These are phyloP conservation scores for Bovichtus diacanthus DNA, from an alignment of 2,797 vertebrate genomes.

Conservation along the genomic window DNA sequence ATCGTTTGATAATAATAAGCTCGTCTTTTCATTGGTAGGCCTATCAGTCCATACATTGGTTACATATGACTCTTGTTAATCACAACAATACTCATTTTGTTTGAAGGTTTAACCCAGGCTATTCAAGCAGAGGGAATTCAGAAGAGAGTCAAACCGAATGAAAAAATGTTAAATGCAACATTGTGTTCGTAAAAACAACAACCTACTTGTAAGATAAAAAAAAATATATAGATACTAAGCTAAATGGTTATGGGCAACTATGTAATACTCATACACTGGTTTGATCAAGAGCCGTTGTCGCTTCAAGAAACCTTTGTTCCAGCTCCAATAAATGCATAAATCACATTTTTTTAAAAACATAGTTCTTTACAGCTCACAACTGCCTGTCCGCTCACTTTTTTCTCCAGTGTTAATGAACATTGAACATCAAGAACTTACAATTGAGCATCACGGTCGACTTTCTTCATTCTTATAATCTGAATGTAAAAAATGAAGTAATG, in stretches of 20 bases:
- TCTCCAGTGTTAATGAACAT: not conserved
- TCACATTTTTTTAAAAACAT: not conserved
- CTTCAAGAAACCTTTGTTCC: not conserved
- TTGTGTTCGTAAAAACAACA: too few species aligned
- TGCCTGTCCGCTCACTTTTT: not conserved
- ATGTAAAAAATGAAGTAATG: not conserved
- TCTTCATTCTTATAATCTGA: not conserved
- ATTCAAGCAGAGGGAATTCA: too few species aligned
- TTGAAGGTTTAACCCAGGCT: too few species aligned
- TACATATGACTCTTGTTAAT: too few species aligned
- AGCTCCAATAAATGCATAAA: slow-evolving; percentile 1
- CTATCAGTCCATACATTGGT: too few species aligned
- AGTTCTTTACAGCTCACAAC: slow-evolving; percentile 3
- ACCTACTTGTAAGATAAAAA: too few species aligned
- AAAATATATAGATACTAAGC: too few species aligned
- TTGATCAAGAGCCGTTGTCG: not conserved
- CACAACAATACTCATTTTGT: too few species aligned
- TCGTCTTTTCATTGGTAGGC: too few species aligned
- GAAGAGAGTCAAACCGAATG: too few species aligned
- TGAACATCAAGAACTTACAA: not conserved
- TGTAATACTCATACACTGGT: not conserved
- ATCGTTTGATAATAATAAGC: too few species aligned
- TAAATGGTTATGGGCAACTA: not conserved
- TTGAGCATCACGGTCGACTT: not conserved
- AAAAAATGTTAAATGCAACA: too few species aligned